phyloP scores from a whole-genome alignment of 2,113 vertebrate species.

The Halichoerus grypus region DNA sequence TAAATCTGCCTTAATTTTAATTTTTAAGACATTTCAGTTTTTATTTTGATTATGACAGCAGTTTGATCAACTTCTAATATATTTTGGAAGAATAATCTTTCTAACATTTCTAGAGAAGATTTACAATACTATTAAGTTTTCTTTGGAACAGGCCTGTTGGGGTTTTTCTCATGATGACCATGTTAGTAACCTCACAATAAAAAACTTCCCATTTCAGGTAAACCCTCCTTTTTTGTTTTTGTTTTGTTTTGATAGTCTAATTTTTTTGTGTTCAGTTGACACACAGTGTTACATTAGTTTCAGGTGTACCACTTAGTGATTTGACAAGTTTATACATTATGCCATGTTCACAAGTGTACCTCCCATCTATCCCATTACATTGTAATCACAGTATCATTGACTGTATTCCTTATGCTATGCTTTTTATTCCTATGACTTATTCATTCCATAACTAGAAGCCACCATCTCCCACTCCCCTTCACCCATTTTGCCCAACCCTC shows the following conservation, averaged over 20 bases:
- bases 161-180: neutral
- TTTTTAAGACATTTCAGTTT: neutral
- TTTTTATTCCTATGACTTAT: neutral
- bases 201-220: neutral
- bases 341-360: neutral
- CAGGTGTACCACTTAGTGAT: neutral
- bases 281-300: neutral
- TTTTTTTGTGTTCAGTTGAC: neutral
- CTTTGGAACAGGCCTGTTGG: neutral
- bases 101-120: neutral
- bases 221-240: neutral
- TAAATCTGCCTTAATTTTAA: neutral
- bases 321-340: neutral
- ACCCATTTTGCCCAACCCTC: neutral
- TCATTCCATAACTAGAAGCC: neutral
- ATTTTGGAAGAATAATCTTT: neutral
- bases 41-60: neutral
- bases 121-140: neutral
- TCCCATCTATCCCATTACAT: neutral
- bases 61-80: constrained; percentile 22
- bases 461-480: neutral
- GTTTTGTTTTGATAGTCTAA: neutral
- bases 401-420: neutral
- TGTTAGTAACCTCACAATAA: neutral
- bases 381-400: neutral